Percentiles rank a stretch among this genome's conserved stretches.
phyloP scores from a whole-genome alignment of 1,140 invertebrate genomes.

The Ctenoplectra terminalis region DNA sequence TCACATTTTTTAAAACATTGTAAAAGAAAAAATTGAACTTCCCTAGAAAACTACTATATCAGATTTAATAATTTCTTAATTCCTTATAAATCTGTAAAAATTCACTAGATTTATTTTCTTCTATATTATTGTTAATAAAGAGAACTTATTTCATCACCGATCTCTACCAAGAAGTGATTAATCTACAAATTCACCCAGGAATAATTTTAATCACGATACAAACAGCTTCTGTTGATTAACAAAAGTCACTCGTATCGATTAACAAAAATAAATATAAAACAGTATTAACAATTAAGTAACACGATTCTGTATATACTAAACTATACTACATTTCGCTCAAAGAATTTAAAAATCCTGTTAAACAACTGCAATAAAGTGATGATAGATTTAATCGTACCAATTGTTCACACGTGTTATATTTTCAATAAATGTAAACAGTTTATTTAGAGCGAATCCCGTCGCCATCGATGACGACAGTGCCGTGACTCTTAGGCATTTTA shows the following conservation, averaged over 20 bases:
- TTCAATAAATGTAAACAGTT: background rate
- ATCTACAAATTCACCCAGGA: too few species aligned
- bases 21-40: too few species aligned
- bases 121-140: too few species aligned
- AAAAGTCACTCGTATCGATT: background rate
- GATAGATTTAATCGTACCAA: background rate
- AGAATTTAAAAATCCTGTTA: background rate
- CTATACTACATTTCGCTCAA: background rate
- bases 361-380: background rate
- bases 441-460: slow-evolving; percentile 63
- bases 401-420: background rate
- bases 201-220: too few species aligned
- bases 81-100: too few species aligned
- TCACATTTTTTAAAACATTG: too few species aligned
- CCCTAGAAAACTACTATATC: too few species aligned
- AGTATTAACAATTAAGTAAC: background rate
- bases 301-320: background rate
- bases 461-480: slow-evolving; percentile 71
- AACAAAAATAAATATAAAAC: background rate
- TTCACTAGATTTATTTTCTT: too few species aligned
- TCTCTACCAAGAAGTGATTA: too few species aligned
- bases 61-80: too few species aligned
- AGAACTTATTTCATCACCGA: too few species aligned
- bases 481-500: slow-evolving; percentile 75
- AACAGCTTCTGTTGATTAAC: background rate